Base-by-base conservation (phyloP, 2,888 invertebrate species). In the Aspidiotus rigidus region DNA sequence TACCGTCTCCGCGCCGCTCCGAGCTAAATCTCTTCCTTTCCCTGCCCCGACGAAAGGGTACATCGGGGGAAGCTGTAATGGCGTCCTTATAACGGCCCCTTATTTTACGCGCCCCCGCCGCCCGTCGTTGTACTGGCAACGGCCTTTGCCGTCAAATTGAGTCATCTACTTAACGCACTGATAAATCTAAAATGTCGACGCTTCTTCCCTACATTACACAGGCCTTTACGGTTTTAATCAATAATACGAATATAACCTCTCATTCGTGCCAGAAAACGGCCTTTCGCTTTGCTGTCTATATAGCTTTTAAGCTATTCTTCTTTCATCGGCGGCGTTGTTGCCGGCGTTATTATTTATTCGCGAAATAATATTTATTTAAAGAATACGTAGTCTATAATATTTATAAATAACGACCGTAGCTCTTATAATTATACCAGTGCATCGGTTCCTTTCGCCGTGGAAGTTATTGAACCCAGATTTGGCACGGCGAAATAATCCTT, bases 81-180 rank as follows among this genome's bases (percentile, higher is more conserved):
- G 66, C 66, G 66, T 66, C 66, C 66, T 66, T 66, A 66, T 42
- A 66, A 57, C 66, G 66, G 66, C 66, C 57, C 66, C 66, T 56
- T 63, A 63, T 63, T 66, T 64, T 64, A 64, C 56, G 66, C 66
- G 56, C 57, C 66, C 66, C 16, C 64, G 63, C 39, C 54, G 59
- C 55, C 64, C 13, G 28, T 11, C 56, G 15, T 55, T 63, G 13
- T 55, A 28, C 64, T 8, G 41, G 28, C 54, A 41, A 56, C 64
- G 64, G 66, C 66, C 59, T 66, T 66, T 66, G 66, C 66, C 66
- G 66, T 66, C 66, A 66, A 66, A 66, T 66, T 66, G 66, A 66
- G 66, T 66, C 66, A 66, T 66, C 66, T 66, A 66, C 66, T 66
- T 66, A 66, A 66, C 66, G 66, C 66, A 66, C 66, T 66, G 66